Base-by-base conservation (phyloP, 2,888 invertebrate species). In the Cryptus armator region DNA sequence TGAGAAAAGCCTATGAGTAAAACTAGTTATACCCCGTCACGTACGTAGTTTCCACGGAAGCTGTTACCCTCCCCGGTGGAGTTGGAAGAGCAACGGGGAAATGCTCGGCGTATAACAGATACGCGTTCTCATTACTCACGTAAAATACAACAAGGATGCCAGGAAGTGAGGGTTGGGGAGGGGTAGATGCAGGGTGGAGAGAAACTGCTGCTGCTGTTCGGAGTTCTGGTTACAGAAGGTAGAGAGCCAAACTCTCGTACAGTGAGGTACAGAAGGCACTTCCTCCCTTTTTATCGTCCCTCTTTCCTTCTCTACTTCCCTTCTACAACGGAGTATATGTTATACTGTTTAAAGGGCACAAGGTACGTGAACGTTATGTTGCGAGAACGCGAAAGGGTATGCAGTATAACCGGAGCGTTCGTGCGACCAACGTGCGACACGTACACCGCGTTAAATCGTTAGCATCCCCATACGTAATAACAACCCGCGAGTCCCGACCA, bases 1-100 rank as follows among this genome's bases (percentile, higher is more conserved):
- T 44, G 76, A 64, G 32, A 48, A 79, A 70, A 51, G 24, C 66
- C 70, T 76, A 68, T 48, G 74, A 10, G 62, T 74, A 70, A 79
- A 83, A 79, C 79, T 48, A 37, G 62, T 83, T 79, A 80, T 80
- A 72, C 68, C 29, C 4, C 75, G 79, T 80, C 79, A 83, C 83
- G 75, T 80, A 83, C 53, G 44, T 53, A 72, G 71, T 84, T 84
- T 80, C 72, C 72, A 53, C 29, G 67, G 51, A 68, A 81, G 51
- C 75, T 76, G 46, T 74, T 71, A 68, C 66, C 29, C 75, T 37
- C 64, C 56, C 67, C 44, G 14, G 56, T 32, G 37, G 48, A 43
- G 64, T 56, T 66, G 16, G 44, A 70, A 53, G 44, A 29, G 59
- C 51, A 83, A 77, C 76, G 71, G 80, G 48, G 77, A 84, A 81